phyloP scores from a whole-genome alignment of 2,113 vertebrate genomes.

The Suncus etruscus region DNA sequence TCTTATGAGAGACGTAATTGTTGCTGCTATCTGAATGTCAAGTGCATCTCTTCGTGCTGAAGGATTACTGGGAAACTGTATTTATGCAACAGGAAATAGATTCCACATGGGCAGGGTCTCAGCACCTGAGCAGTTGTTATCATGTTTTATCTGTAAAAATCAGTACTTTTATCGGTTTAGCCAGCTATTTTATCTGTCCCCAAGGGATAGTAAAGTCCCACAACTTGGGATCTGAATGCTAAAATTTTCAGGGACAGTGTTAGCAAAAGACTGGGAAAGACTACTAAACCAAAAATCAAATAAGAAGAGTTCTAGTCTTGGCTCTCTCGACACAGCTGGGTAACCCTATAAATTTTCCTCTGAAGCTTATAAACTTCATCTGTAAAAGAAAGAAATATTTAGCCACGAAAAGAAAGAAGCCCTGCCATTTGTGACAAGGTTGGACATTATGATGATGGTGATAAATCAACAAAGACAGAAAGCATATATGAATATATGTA shows the following conservation, averaged over 20 bases:
- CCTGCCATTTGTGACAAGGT: background rate
- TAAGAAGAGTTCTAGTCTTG: background rate
- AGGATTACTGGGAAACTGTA: background rate
- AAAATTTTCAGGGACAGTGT: background rate
- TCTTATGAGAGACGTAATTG: slow-evolving; percentile 31
- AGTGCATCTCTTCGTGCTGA: background rate
- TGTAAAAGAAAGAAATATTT: background rate
- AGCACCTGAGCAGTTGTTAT: background rate
- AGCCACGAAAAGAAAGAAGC: background rate
- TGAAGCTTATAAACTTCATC: background rate
- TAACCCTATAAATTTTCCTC: background rate
- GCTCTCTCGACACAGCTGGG: background rate
- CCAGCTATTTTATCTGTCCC: no score
- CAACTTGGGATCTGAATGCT: no score
- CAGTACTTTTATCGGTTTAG: no score
- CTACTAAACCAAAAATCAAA: background rate
- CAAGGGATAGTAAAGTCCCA: background rate
- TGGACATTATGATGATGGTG: background rate
- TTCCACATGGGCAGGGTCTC: no score
- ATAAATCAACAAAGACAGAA: background rate
- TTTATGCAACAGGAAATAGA: background rate
- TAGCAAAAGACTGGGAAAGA: background rate
- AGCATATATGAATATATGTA: background rate
- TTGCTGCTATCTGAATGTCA: background rate
- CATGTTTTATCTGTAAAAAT: background rate